Conservation (phyloP, 2,888 invertebrate genomes). For the Osmoderma eremita region DNA sequence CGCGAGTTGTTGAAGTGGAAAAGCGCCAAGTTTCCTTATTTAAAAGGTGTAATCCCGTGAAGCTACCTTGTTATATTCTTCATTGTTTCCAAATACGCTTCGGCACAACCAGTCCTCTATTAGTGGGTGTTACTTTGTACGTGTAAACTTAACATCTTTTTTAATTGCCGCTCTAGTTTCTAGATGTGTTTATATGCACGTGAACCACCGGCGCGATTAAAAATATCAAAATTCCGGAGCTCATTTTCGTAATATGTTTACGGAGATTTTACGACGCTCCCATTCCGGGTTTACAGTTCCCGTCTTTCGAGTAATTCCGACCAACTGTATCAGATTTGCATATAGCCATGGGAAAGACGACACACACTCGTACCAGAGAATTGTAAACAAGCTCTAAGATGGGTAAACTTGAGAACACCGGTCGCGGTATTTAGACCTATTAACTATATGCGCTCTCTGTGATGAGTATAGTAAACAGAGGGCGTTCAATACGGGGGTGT, state of each 20-base stretch:
- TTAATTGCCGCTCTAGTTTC: neutral
- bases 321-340: slow-evolving; percentile 10
- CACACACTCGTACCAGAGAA: neutral
- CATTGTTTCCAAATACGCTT: too few relatives aligned
- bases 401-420: slow-evolving; percentile 20
- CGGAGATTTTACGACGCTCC: slow-evolving; percentile 7
- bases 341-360: slow-evolving; percentile 2
- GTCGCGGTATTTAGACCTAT: slow-evolving; percentile 26
- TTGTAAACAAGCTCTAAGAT: slow-evolving; percentile 20
- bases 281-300: slow-evolving; percentile 11
- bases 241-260: slow-evolving; percentile 6
- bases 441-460: slow-evolving; percentile 17
- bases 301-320: neutral
- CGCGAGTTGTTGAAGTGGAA: too few relatives aligned
- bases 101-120: too few relatives aligned
- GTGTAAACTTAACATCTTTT: too few relatives aligned
- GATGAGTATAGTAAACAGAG: too few relatives aligned
- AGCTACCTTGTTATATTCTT: too few relatives aligned
- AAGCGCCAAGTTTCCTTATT: too few relatives aligned
- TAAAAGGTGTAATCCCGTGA: too few relatives aligned
- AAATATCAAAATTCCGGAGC: slow-evolving; percentile 4
- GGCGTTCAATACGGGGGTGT: too few relatives aligned
- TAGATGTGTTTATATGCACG: too few relatives aligned
- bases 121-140: slow-evolving; percentile 3
- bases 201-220: slow-evolving; percentile 5